Conservation (phyloP, 1,140 invertebrate genomes). For the Atta cephalotes region DNA sequence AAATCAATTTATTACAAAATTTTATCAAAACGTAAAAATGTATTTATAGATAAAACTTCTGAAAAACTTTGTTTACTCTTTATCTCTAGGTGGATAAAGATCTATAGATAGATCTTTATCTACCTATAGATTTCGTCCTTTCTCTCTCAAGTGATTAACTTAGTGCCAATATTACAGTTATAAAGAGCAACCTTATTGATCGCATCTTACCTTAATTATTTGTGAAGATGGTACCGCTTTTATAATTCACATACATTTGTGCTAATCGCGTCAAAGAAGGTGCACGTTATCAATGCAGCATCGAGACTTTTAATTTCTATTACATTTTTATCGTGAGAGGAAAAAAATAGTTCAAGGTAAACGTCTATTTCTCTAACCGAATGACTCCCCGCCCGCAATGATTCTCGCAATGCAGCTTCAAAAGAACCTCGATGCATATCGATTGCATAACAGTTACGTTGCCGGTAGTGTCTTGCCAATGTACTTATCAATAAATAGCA, state of each 20-base stretch:
- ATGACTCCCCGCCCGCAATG: background rate
- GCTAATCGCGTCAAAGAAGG: background rate
- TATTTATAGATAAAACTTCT: too few species aligned
- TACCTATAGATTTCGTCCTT: background rate
- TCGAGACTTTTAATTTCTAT: background rate
- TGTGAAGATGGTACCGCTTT: background rate
- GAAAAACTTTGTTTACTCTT: too few species aligned
- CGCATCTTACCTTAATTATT: background rate
- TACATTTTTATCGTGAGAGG: background rate
- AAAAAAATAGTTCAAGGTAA: conserved; percentile 13
- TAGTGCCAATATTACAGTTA: background rate
- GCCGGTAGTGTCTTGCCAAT: conserved; percentile 13
- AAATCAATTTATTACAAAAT: too few species aligned
- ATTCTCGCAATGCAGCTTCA: background rate
- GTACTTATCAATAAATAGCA: background rate
- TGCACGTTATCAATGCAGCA: background rate
- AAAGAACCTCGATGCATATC: background rate
- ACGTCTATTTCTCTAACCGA: background rate
- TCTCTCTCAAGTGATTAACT: background rate
- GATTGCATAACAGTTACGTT: conserved; percentile 8
- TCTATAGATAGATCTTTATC: too few species aligned
- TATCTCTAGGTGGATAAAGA: too few species aligned
- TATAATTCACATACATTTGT: background rate
- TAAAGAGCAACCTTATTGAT: background rate
- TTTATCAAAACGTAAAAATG: too few species aligned